A percentile compares a stretch with the other conserved stretches of the same genome.
Conservation (phyloP, 1,140 invertebrate genomes). For the Maconellicoccus hirsutus region DNA sequence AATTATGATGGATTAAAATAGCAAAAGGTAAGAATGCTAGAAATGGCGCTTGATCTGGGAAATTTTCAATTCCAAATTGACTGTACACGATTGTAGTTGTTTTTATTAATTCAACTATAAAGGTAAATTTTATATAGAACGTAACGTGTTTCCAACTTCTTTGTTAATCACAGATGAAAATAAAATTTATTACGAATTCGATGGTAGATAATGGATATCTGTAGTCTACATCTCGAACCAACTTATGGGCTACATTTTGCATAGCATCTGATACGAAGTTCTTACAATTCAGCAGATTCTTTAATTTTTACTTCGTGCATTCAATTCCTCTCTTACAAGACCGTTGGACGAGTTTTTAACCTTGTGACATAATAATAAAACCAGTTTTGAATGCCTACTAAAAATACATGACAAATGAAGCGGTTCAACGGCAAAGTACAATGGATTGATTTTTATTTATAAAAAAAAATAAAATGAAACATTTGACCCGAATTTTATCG, state of each 20-base stretch:
- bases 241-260: no score
- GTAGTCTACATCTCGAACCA: no score
- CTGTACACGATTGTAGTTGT: no score
- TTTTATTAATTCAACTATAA: no score
- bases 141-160: no score
- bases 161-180: no score
- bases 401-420: background rate
- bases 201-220: no score
- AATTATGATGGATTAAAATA: background rate
- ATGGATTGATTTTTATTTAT: background rate
- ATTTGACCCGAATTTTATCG: background rate
- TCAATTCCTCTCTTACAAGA: background rate
- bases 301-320: background rate
- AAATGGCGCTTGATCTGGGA: no score
- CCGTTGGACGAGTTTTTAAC: background rate
- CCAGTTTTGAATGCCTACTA: background rate
- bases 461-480: background rate
- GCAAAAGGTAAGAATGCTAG: background rate
- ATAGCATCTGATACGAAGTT: background rate
- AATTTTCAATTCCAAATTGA: no score
- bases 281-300: background rate
- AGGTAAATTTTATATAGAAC: no score
- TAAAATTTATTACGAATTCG: no score
- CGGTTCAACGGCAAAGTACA: background rate
- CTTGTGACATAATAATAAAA: background rate